phyloP scores from a whole-genome alignment of 2,797 vertebrate genomes.

The Synaphobranchus kaupii region DNA sequence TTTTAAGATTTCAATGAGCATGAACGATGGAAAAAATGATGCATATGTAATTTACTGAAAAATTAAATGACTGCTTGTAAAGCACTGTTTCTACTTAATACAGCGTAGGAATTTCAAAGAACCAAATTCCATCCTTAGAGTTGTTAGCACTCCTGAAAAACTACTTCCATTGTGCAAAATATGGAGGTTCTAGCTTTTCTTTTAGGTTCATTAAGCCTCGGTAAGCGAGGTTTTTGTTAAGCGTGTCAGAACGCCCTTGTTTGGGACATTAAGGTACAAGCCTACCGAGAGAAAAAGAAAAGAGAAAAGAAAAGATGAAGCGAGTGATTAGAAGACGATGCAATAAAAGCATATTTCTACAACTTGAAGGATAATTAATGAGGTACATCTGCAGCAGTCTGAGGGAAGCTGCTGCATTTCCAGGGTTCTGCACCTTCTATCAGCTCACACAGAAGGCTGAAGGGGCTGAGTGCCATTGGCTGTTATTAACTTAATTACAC shows the following conservation, averaged over 20 bases:
- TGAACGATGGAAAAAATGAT: background rate
- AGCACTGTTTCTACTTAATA: too few species aligned
- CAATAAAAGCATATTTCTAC: background rate
- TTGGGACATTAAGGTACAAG: background rate
- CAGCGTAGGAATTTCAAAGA: too few species aligned
- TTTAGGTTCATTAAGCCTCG: background rate
- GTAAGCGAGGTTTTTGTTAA: background rate
- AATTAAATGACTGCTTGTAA: too few species aligned
- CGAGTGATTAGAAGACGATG: background rate
- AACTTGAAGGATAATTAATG: background rate
- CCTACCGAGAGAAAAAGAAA: background rate
- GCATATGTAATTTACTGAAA: background rate
- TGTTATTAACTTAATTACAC: constrained; percentile 27
- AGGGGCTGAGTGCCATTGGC: background rate
- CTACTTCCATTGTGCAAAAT: background rate
- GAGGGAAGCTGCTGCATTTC: background rate
- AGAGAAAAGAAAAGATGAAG: background rate
- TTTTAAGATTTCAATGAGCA: background rate
- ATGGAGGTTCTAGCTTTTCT: background rate
- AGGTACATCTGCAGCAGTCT: background rate
- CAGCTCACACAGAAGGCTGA: background rate
- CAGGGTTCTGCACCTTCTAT: background rate
- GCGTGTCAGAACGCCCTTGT: background rate
- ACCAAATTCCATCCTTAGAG: background rate
- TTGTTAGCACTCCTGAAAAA: background rate